These are phyloP conservation scores for Pseudoatta argentina DNA, from an alignment of 1,140 invertebrate genomes.

Conservation along the genomic window DNA sequence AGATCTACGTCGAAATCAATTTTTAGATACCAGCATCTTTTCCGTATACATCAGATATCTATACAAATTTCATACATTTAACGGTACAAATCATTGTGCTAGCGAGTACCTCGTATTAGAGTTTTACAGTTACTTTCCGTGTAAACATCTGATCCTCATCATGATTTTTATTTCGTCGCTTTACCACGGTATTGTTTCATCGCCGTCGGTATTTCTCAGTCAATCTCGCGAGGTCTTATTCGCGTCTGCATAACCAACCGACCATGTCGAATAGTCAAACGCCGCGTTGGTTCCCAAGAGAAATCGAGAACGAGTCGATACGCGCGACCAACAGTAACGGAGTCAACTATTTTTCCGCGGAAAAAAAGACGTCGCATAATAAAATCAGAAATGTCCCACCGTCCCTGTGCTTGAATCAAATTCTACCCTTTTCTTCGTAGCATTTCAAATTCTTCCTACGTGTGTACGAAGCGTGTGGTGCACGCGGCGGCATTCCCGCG, in stretches of 20 bases:
- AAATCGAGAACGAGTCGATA: constrained; percentile 46
- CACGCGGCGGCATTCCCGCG: constrained; percentile 29
- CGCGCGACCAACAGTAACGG: neutral
- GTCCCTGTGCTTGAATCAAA: constrained; percentile 6
- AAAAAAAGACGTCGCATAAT: constrained; percentile 33
- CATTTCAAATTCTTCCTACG: constrained; percentile 19
- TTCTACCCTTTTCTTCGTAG: neutral
- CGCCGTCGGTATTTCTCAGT: constrained; percentile 42
- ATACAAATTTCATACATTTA: constrained; percentile 2
- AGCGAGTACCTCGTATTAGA: neutral
- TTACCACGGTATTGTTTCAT: constrained; percentile 37
- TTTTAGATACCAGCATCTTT: too few species aligned
- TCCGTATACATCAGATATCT: too few species aligned
- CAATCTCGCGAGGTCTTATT: constrained; percentile 22
- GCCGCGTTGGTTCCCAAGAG: constrained; percentile 35
- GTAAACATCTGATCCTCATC: constrained; percentile 3
- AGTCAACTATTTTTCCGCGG: constrained; percentile 14
- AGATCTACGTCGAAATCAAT: too few species aligned
- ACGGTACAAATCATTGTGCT: neutral
- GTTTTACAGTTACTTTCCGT: constrained; percentile 14
- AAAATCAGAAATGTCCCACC: constrained; percentile 49
- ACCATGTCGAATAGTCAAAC: constrained; percentile 32
- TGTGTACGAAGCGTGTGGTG: neutral
- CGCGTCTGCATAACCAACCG: constrained; percentile 53
- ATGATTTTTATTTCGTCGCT: constrained; percentile 11